Percentiles rank a stretch among this genome's conserved stretches.
These are phyloP conservation scores for Petrolisthes cinctipes DNA, from an alignment of 2,888 invertebrate genomes.

Conservation along the genomic window DNA sequence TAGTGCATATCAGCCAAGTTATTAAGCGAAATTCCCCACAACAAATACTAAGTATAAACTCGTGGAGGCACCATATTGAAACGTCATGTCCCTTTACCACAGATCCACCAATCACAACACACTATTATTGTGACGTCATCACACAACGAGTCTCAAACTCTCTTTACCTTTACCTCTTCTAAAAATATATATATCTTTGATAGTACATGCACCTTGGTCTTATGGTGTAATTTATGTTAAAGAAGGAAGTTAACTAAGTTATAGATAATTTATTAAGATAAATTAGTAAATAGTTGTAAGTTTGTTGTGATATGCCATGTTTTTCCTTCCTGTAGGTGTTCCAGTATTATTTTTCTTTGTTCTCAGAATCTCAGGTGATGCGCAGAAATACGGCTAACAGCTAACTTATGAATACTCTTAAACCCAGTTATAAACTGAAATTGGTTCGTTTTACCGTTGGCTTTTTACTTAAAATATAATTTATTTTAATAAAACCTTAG, in stretches of 20 bases:
- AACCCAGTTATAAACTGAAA: too few species aligned
- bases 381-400: too few species aligned
- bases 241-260: neutral
- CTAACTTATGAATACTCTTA: too few species aligned
- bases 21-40: slow-evolving; percentile 23
- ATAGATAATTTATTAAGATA: neutral
- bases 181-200: slow-evolving; percentile 19
- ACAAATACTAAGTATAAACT: slow-evolving; percentile 5
- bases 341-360: slow-evolving; percentile 26
- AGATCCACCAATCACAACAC: slow-evolving; percentile 27
- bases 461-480: neutral
- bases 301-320: neutral
- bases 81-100: slow-evolving; percentile 35
- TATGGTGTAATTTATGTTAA: neutral
- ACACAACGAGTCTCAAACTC: neutral
- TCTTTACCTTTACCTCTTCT: neutral
- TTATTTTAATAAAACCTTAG: neutral
- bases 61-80: slow-evolving; percentile 38
- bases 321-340: neutral
- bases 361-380: neutral
- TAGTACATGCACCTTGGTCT: neutral
- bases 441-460: neutral
- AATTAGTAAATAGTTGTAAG: neutral
- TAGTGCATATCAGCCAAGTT: slow-evolving; percentile 27
- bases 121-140: slow-evolving; percentile 23